phyloP scores from a whole-genome alignment of 2,888 invertebrate species.

The Strigamia crassipes region DNA sequence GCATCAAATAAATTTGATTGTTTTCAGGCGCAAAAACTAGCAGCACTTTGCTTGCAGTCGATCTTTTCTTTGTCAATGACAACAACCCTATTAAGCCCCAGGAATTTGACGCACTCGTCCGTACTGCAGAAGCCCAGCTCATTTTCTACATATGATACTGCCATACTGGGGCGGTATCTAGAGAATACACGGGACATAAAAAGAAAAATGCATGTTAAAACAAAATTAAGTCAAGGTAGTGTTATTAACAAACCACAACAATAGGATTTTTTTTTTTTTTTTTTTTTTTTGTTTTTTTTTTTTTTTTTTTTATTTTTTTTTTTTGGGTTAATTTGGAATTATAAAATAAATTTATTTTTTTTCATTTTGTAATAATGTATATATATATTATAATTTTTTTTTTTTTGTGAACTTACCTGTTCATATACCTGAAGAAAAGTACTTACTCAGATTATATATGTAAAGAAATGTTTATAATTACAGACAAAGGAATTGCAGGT shows the following conservation, averaged over 20 bases:
- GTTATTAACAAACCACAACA: no score
- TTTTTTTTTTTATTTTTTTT: no score
- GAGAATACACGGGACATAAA: constrained; percentile 47
- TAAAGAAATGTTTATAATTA: background rate
- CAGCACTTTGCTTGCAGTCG: constrained; percentile 80
- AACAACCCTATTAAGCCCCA: constrained; percentile 73
- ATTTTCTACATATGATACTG: constrained; percentile 81
- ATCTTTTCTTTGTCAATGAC: constrained; percentile 65
- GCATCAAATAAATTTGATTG: no score
- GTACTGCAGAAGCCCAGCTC: constrained; percentile 85
- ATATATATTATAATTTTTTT: no score
- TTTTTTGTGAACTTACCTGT: background rate
- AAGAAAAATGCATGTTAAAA: constrained; percentile 32
- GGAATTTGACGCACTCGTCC: constrained; percentile 85
- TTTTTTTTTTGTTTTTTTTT: no score
- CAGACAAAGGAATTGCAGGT: constrained; percentile 23
- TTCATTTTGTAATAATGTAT: background rate
- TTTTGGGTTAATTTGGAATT: background rate
- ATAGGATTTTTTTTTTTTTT: no score
- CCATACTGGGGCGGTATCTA: constrained; percentile 93
- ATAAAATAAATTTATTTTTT: background rate
- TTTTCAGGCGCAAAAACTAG: background rate
- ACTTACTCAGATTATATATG: no score
- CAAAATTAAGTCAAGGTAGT: constrained; percentile 47
- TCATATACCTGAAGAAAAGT: background rate